Conservation (phyloP, 2,113 vertebrate genomes). For the Tragelaphus strepsiceros region DNA sequence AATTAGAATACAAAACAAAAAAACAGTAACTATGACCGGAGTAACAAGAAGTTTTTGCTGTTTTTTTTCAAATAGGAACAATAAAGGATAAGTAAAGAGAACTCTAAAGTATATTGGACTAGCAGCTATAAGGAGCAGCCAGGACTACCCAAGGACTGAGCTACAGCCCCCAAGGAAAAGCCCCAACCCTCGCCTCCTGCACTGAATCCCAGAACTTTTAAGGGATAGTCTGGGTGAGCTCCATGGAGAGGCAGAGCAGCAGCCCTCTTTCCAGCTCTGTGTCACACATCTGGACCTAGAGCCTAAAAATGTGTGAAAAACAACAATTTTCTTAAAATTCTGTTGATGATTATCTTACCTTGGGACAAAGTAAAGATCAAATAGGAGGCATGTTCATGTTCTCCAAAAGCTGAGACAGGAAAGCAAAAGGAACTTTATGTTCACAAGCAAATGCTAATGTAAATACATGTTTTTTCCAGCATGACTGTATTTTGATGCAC, state of each 20-base stretch:
- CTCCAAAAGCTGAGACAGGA: constrained; percentile 3
- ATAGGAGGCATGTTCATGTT: neutral
- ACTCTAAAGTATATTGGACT: neutral
- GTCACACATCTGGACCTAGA: neutral
- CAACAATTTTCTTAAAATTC: constrained; percentile 13
- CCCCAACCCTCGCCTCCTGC: fast-evolving
- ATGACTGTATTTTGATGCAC: neutral
- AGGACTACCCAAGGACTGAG: neutral
- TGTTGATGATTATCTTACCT: neutral
- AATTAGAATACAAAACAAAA: neutral
- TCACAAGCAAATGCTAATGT: neutral
- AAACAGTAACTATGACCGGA: neutral
- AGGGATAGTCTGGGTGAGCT: neutral
- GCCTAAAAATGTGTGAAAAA: neutral
- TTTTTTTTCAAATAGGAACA: neutral
- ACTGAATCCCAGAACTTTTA: neutral
- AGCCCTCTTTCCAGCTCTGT: neutral
- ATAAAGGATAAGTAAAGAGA: neutral
- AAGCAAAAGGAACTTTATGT: neutral
- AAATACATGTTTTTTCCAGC: neutral
- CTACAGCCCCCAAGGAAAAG: neutral
- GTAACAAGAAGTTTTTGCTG: neutral
- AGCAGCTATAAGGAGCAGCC: neutral
- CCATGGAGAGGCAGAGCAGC: neutral
- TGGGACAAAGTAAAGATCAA: neutral